phyloP scores from a whole-genome alignment of 2,888 invertebrate species.

The Sphaeridia pumilis region DNA sequence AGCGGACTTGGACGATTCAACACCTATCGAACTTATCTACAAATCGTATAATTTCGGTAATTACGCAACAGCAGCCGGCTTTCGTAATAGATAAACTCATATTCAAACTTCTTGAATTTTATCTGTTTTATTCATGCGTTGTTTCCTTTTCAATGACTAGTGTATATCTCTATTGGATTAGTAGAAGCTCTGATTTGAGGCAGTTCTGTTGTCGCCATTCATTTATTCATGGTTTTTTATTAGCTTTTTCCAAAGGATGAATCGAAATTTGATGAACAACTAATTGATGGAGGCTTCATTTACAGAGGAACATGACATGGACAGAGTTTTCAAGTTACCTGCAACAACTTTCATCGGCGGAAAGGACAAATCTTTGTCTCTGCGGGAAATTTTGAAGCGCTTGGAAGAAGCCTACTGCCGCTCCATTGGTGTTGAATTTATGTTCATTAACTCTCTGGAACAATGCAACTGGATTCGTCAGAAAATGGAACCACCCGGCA shows the following conservation, averaged over 20 bases:
- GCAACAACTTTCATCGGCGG: slow-evolving; percentile 95
- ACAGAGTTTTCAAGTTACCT: slow-evolving; percentile 89
- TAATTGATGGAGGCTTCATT: too few relatives aligned
- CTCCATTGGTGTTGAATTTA: slow-evolving; percentile 94
- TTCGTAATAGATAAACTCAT: too few relatives aligned
- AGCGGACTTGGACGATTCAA: slow-evolving; percentile 71
- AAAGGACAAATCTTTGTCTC: slow-evolving; percentile 72
- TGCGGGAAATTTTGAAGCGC: slow-evolving; percentile 83
- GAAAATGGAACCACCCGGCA: slow-evolving; percentile 86
- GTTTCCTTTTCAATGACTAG: too few relatives aligned
- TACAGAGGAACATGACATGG: slow-evolving; percentile 97
- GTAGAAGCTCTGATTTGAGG: too few relatives aligned
- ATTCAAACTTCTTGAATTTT: too few relatives aligned
- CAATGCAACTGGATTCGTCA: slow-evolving; percentile 99
- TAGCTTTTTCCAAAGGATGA: too few relatives aligned
- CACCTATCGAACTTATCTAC: slow-evolving; percentile 86
- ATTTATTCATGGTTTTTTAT: too few relatives aligned
- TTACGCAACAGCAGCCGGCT: slow-evolving; percentile 42
- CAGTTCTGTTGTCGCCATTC: too few relatives aligned
- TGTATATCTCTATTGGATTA: too few relatives aligned
- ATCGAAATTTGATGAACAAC: too few relatives aligned
- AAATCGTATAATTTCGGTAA: slow-evolving; percentile 93
- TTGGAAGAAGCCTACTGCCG: slow-evolving; percentile 91
- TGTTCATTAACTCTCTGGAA: slow-evolving; percentile 98
- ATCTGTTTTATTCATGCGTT: too few relatives aligned